phyloP scores from a whole-genome alignment of 2,797 vertebrate species.

The Scyliorhinus canicula region DNA sequence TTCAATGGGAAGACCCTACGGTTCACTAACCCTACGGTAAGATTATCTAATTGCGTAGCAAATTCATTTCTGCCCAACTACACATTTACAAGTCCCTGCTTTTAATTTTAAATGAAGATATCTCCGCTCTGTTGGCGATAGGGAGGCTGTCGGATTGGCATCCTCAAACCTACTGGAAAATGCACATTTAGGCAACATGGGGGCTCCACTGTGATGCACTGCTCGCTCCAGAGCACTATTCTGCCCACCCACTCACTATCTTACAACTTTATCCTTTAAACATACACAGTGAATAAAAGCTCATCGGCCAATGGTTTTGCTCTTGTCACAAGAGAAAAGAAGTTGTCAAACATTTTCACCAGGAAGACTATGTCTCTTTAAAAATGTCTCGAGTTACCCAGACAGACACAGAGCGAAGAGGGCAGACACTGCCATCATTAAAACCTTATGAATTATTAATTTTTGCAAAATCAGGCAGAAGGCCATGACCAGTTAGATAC shows the following conservation, averaged over 20 bases:
- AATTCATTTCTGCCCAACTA: not conserved
- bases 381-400: not conserved
- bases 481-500: not conserved
- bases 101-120: not conserved
- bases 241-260: not conserved
- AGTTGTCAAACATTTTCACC: not conserved
- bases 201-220: not conserved
- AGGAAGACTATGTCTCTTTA: not conserved
- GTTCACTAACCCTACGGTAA: not conserved
- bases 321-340: not conserved
- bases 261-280: not conserved
- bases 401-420: not conserved
- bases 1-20: not conserved
- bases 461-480: not conserved
- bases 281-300: not conserved
- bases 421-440: not conserved
- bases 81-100: not conserved
- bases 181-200: not conserved
- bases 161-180: not conserved
- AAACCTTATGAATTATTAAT: constrained; percentile 27
- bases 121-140: not conserved
- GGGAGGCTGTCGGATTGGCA: not conserved
- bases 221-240: not conserved
- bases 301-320: not conserved
- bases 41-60: not conserved